Base-by-base conservation (phyloP, 2,113 vertebrate species). In the Onychostoma macrolepis region DNA sequence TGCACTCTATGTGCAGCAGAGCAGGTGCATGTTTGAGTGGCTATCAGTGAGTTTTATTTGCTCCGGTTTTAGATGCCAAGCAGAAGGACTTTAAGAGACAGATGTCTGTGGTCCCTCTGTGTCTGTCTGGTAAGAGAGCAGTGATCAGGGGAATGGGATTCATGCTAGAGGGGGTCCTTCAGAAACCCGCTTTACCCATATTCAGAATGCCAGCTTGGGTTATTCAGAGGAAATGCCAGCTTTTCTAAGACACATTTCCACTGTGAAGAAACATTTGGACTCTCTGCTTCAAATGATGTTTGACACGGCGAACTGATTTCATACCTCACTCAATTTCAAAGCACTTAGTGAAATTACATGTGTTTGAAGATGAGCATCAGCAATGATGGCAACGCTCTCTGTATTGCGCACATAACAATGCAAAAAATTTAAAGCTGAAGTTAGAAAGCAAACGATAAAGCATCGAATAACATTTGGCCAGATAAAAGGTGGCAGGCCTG, bases 201-300 rank as follows among this genome's bases (percentile, higher is more conserved):
- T 87, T 75, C 69, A 24, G 79, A 87, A 86, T 89, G 53, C 79
- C 89, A 90, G 33, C 43, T n/a, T 87, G 87, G 69, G 88, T 86
- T 86, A 89, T 88, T 92, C 84, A 30, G 45, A 76, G 90, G 86
- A 91, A 93, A 87, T 71, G 56, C 75, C 89, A 87, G 72, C 79
- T 30, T 82, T 91, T 90, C 92, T 88, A 83, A 89, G 89, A 91
- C 91, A 93, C 90, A 90, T 88, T 90, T 89, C 89, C 65, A 84
- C 88, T 89, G 80, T 83, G 85, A 81, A 91, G 28, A 87, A 80
- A 89, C 85, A 71, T 83, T 43, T 77, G 83, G 89, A 92, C 41
- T 84, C 9, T 83, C 36, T 36, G 79, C 84, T 90, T 90, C 86
- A 90, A 91, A 91, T 85, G 83, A 72, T 56, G 83, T 82, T 82